Base-by-base conservation (phyloP, 1,140 invertebrate species). In the Babylonia areolata region DNA sequence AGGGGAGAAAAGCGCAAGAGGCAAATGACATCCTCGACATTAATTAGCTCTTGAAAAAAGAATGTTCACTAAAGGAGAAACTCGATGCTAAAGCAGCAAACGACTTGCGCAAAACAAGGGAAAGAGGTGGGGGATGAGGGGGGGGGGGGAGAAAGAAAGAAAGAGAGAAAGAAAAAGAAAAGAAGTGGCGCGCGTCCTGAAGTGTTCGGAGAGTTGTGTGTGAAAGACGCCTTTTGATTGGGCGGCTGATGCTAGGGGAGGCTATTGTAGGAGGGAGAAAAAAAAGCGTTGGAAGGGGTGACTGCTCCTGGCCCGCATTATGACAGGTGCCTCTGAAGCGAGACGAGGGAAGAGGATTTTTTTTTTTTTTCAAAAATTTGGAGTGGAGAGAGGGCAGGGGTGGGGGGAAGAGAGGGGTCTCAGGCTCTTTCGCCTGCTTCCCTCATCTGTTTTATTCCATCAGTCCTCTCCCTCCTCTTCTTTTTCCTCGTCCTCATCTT, bases 31-130 rank as follows among this genome's bases (percentile, higher is more conserved):
- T 40, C 81, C 81, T 23, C 46, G 54, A 84, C 81, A 73, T 64
- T 84, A 84, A 84, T 84, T 84, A 84, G 64, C 64, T 46, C 81
- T 73, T 35, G 64, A 84, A 33, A 81, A 37, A 84, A 69, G 81
- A 73, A 73, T 71, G 33, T 39, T 84, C 64, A 35, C 40, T 42
- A 40, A n/a, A 73, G 51, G 64, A 35, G 40, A 73, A 73, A 46
- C 37, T 73, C 31, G 37, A 37, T 39, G 54, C 37, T 17, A 82
- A 69, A 71, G 69, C 17, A 15, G n/a, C 40, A 31, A 40, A 69
- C 51, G 42, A 54, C 51, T 81, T 81, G 79, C 42, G 23, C 42
- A n/a, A 31, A 39, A 39, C 39, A 39, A 39, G n/a, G n/a, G 31
- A 28, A 17, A 17, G 46, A 17, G 46, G 46, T 9, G 46, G 46